phyloP scores from a whole-genome alignment of 2,113 vertebrate species.

The Nibea albiflora region DNA sequence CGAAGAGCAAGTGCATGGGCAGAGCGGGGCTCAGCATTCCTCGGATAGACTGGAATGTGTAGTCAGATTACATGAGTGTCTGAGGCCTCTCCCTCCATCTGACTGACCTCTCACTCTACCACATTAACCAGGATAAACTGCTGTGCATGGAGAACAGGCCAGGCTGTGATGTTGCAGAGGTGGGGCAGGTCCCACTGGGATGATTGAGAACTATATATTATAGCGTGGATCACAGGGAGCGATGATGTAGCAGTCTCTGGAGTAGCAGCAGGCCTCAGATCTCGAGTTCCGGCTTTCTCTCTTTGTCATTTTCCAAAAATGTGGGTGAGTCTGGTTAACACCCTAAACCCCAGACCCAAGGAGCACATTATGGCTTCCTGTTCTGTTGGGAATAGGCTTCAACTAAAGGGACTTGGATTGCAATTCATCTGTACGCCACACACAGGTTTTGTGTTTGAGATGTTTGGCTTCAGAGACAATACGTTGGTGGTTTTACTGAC shows the following conservation, averaged over 20 bases:
- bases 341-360: slow-evolving; percentile 78
- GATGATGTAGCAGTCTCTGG: slow-evolving; percentile 66
- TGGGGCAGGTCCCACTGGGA: slow-evolving; percentile 53
- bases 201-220: slow-evolving; percentile 52
- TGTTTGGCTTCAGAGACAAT: slow-evolving; percentile 40
- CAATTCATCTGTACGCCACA: slow-evolving; percentile 35
- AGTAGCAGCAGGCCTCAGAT: slow-evolving; percentile 64
- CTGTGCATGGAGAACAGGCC: slow-evolving; percentile 17
- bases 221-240: slow-evolving; percentile 54
- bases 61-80: slow-evolving; percentile 65
- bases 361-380: slow-evolving; percentile 75
- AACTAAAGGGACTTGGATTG: slow-evolving; percentile 13
- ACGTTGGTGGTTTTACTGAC: slow-evolving; percentile 8
- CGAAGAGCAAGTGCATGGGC: slow-evolving; percentile 10
- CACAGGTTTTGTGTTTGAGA: slow-evolving; percentile 23
- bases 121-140: slow-evolving; percentile 41
- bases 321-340: slow-evolving; percentile 86
- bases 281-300: slow-evolving; percentile 67
- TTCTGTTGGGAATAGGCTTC: slow-evolving; percentile 59
- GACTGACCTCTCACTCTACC: slow-evolving; percentile 52
- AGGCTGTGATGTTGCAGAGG: slow-evolving; percentile 47
- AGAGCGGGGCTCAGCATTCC: slow-evolving; percentile 57
- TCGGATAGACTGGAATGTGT: slow-evolving; percentile 68
- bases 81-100: slow-evolving; percentile 63
- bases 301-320: slow-evolving; percentile 85